These are phyloP conservation scores for Morinoia aosen DNA, from an alignment of 2,888 invertebrate genomes.

Conservation along the genomic window DNA sequence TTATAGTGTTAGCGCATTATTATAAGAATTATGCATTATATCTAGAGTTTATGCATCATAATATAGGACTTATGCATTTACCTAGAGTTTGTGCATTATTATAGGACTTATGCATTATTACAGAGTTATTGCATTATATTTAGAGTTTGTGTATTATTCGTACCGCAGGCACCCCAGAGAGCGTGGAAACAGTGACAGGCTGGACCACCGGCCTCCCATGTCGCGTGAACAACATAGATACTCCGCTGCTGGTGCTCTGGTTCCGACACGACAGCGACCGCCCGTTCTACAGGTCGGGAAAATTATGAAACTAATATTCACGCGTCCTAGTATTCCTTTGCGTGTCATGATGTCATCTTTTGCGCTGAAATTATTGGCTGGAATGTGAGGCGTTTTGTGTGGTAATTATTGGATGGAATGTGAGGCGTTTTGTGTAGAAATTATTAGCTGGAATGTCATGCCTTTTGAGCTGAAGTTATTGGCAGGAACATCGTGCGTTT, in stretches of 20 bases:
- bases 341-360: too few relatives aligned
- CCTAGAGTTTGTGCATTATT: neutral
- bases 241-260: constrained; percentile 61
- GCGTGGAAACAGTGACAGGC: constrained; percentile 58
- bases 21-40: too few relatives aligned
- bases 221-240: constrained; percentile 57
- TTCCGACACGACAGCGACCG: constrained; percentile 55
- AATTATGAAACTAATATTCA: neutral
- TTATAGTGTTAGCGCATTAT: too few relatives aligned
- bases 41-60: too few relatives aligned
- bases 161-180: constrained; percentile 57
- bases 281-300: constrained; percentile 61
- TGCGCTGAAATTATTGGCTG: too few relatives aligned
- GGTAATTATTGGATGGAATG: too few relatives aligned
- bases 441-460: too few relatives aligned
- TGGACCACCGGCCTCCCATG: constrained; percentile 61
- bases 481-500: too few relatives aligned
- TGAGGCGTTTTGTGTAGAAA: too few relatives aligned
- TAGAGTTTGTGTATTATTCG: neutral
- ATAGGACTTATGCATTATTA: too few relatives aligned
- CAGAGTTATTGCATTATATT: neutral
- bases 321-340: neutral
- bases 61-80: neutral
- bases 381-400: too few relatives aligned
- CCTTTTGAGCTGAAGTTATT: too few relatives aligned